phyloP scores from a whole-genome alignment of 2,113 vertebrate species.

The Turdus rufiventris region DNA sequence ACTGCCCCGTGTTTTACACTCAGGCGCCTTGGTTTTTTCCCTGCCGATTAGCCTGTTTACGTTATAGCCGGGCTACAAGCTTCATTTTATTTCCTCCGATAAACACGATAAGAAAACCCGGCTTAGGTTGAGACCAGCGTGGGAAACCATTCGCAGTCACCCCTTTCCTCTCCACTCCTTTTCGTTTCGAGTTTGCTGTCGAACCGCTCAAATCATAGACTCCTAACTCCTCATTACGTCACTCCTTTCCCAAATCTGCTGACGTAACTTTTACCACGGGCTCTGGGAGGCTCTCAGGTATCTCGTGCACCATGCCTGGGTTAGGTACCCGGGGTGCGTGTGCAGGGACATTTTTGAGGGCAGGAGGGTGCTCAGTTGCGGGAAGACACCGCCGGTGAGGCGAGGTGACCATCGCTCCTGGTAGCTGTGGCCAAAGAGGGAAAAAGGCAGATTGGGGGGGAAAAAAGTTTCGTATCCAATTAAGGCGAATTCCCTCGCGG shows the following conservation, averaged over 20 bases:
- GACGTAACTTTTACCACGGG: neutral
- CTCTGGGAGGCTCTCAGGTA: neutral
- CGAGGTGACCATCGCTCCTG: neutral
- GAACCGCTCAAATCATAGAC: neutral
- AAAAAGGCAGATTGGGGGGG: accelerated
- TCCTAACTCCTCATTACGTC: neutral
- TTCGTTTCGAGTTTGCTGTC: neutral
- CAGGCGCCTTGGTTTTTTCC: neutral
- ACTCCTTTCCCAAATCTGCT: neutral
- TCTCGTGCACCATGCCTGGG: neutral
- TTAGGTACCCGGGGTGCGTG: no score
- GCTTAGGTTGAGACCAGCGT: neutral
- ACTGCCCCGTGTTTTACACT: constrained; percentile 24
- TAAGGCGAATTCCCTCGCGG: neutral
- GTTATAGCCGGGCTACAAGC: neutral
- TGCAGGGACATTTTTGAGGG: neutral
- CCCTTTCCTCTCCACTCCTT: neutral
- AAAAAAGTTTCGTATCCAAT: neutral
- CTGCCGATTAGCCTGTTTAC: constrained; percentile 11
- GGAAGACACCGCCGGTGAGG: neutral
- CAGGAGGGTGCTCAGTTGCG: accelerated
- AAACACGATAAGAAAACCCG: neutral
- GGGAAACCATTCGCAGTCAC: neutral
- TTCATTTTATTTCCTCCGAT: constrained; percentile 25
- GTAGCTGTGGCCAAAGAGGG: neutral